Conservation (phyloP, 2,888 invertebrate genomes). For the Nymphalis polychloros region DNA sequence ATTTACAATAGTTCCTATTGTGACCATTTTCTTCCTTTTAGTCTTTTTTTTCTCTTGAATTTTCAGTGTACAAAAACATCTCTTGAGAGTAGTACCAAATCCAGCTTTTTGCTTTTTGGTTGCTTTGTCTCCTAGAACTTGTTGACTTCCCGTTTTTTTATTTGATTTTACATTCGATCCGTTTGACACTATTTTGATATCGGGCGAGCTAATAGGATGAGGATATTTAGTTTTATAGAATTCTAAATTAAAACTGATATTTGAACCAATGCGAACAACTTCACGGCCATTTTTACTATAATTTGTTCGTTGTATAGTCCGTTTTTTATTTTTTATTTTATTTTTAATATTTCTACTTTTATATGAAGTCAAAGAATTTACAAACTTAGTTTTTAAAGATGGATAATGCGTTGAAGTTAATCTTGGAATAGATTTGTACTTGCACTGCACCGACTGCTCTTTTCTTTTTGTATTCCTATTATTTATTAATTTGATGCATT, state of each 20-base stretch:
- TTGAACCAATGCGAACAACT: conserved; percentile 41
- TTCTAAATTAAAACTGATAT: conserved; percentile 42
- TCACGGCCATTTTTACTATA: conserved; percentile 19
- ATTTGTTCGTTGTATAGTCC: conserved; percentile 12
- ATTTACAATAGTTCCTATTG: conserved; percentile 19
- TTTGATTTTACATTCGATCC: conserved; percentile 18
- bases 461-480: conserved; percentile 35
- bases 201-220: not conserved
- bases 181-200: conserved; percentile 10
- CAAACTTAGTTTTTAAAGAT: conserved; percentile 43
- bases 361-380: conserved; percentile 38
- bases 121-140: conserved; percentile 29
- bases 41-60: conserved; percentile 40
- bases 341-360: conserved; percentile 9
- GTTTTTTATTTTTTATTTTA: conserved; percentile 23
- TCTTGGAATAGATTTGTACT: conserved; percentile 46
- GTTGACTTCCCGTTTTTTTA: conserved; percentile 13
- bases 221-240: conserved; percentile 39
- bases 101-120: conserved; percentile 36
- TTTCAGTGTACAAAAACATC: conserved; percentile 51
- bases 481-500: conserved; percentile 46
- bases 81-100: conserved; percentile 43
- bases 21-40: conserved; percentile 20
- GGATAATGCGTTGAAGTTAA: conserved; percentile 37
- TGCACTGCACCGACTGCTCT: conserved; percentile 33